Conservation (phyloP, 2,888 invertebrate species). For the Campopleginae sp. region DNA sequence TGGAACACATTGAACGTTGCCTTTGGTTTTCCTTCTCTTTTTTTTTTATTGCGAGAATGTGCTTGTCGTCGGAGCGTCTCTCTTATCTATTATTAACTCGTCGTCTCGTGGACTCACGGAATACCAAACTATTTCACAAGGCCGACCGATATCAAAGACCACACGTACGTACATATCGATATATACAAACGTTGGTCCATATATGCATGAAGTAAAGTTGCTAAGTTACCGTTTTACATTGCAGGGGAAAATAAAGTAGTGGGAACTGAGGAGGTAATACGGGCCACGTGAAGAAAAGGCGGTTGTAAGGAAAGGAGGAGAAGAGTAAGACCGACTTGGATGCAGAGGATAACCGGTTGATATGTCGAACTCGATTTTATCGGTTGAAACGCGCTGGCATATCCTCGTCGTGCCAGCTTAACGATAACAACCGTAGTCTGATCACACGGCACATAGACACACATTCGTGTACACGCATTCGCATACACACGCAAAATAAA, state of each 20-base stretch:
- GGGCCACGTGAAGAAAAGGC: conserved; percentile 44
- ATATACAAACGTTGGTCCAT: neutral
- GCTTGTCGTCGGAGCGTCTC: conserved; percentile 50
- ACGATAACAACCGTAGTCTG: conserved; percentile 60
- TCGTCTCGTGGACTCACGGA: conserved; percentile 66
- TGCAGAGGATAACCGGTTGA: conserved; percentile 70
- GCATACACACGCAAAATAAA: neutral
- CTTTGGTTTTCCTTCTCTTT: neutral
- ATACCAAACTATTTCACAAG: conserved; percentile 70
- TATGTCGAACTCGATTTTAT: conserved; percentile 69
- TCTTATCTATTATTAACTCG: conserved; percentile 72
- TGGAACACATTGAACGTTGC: neutral
- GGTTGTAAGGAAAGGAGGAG: conserved; percentile 31
- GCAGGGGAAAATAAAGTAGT: conserved; percentile 15
- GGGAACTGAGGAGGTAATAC: conserved; percentile 47
- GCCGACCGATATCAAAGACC: conserved; percentile 68
- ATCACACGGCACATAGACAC: conserved; percentile 41
- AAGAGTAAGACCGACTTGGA: conserved; percentile 55
- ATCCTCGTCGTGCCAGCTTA: conserved; percentile 53
- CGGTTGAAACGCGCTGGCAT: conserved; percentile 61
- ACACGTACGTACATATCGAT: neutral
- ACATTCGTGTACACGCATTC: neutral
- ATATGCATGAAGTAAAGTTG: conserved; percentile 19
- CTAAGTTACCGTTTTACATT: conserved; percentile 62
- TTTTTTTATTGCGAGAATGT: conserved; percentile 22